A percentile compares a stretch with the other conserved stretches of the same genome.
Evolutionary conservation across 2,888 invertebrate species (phyloP).

Genomic region (Limnephilus rhombicus): DNA sequence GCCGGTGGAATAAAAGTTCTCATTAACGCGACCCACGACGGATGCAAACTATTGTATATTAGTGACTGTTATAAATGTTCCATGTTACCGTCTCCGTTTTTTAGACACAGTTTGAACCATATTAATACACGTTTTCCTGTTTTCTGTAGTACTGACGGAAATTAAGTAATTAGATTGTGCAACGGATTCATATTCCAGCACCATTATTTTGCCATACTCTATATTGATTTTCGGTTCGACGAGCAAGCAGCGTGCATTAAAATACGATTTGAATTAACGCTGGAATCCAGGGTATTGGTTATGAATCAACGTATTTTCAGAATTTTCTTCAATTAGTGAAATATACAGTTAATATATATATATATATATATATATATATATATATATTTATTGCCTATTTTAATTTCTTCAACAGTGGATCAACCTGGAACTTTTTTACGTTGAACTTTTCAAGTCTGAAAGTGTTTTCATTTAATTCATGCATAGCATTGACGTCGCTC

Average conservation of each 20-base stretch:
- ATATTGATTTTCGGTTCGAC: constrained; percentile 21
- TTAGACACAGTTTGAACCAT: background rate
- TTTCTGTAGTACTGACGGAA: background rate
- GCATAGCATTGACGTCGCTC: too few relatives aligned
- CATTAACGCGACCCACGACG: background rate
- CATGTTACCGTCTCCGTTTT: background rate
- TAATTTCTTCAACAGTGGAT: too few relatives aligned
- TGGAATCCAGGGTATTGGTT: background rate
- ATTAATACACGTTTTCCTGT: background rate
- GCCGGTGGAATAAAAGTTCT: background rate
- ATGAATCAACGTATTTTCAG: background rate
- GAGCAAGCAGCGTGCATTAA: background rate
- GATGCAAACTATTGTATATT: background rate
- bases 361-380: too few relatives aligned
- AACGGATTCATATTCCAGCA: background rate
- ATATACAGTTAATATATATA: background rate
- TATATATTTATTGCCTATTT: background rate
- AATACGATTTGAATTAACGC: background rate
- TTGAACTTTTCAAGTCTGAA: background rate
- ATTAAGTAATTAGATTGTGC: constrained; percentile 14
- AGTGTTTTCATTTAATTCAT: background rate
- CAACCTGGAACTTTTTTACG: background rate
- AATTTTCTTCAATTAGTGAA: background rate
- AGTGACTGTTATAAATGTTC: background rate
- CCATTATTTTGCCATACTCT: background rate